Conservation (phyloP, 2,888 invertebrate genomes). For the Dysmachus trigonus region DNA sequence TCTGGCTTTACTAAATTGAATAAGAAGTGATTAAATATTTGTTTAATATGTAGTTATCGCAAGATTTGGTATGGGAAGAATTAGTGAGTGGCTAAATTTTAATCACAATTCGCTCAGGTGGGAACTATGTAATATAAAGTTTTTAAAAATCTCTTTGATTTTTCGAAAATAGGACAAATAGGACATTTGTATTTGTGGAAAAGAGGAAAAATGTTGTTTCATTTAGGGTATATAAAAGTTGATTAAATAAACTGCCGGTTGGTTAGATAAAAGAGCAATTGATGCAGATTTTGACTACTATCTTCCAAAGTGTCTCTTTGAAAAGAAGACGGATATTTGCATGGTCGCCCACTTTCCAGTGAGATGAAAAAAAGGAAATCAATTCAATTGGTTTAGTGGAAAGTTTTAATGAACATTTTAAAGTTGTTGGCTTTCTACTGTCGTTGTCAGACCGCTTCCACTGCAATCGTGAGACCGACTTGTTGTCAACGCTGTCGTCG, state of each 20-base stretch:
- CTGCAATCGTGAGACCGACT: neutral
- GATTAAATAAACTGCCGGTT: neutral
- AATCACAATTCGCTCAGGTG: no score
- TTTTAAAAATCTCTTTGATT: no score
- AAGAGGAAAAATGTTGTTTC: no score
- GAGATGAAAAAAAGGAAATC: neutral
- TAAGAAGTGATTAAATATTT: no score
- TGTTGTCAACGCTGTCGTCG: neutral
- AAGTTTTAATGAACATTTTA: neutral
- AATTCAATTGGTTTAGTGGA: neutral
- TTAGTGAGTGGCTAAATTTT: no score
- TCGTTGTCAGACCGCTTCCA: neutral
- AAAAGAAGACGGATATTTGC: neutral
- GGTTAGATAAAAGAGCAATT: neutral
- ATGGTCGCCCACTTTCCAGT: neutral
- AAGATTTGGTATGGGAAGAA: no score
- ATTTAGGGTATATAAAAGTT: neutral
- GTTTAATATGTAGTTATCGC: no score
- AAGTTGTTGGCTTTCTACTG: neutral
- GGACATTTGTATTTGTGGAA: no score
- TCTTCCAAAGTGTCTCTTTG: neutral
- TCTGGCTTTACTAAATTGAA: no score
- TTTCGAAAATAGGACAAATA: no score
- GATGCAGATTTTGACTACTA: neutral
- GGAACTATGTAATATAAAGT: no score